Base-by-base conservation (phyloP, 1,140 invertebrate species). In the Brachionus rotundiformis region DNA sequence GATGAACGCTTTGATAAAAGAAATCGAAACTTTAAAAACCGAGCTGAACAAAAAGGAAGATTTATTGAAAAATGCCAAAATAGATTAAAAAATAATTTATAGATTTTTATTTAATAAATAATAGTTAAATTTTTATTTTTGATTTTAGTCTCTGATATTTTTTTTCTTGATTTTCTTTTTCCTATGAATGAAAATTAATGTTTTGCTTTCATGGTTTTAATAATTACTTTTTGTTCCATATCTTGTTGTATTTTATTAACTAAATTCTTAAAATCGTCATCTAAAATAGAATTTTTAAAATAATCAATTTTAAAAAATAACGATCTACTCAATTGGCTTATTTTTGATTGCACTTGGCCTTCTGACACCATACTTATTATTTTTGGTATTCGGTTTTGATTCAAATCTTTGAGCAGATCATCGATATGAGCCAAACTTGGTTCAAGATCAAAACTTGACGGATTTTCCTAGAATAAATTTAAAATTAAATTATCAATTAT, bases 351-450 rank as follows among this genome's bases (percentile, higher is more conserved):
- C 1, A 54, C 10, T 23, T 47, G 36, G 29, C 49, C 49, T 13
- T 29, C 23, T 23, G 23, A 19, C 11, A 77, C 33, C 11, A 29
- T n/a, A 47, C 8, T 33, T 10, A 79, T 79, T 0, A 73, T 3
- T 23, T 41, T 47, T 0, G 76, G 47, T 7, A 79, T 16, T n/a
- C 76, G 47, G 4, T 27, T 33, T 19, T 41, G 33, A 63, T 79
- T 79, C 10, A 79, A n/a, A 29, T 79, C 76, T n/a, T 54, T 79
- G 3, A 79, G 13, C 1, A 31, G 36, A n/a, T 79, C 36, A 27
- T 79, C 59, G 13, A 79, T 33, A 13, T 79, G 76, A 29, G 27
- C 29, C 31, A 79, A 63, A 79, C 76, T 79, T 25, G 76, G 76
- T n/a, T 79, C 76, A 6, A 79, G 4, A 31, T 79, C 68, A 44